Evolutionary conservation across 2,888 invertebrate genomes (phyloP), one percentile per base, ranked within the genome.

Genomic region (Cenopis cana): DNA sequence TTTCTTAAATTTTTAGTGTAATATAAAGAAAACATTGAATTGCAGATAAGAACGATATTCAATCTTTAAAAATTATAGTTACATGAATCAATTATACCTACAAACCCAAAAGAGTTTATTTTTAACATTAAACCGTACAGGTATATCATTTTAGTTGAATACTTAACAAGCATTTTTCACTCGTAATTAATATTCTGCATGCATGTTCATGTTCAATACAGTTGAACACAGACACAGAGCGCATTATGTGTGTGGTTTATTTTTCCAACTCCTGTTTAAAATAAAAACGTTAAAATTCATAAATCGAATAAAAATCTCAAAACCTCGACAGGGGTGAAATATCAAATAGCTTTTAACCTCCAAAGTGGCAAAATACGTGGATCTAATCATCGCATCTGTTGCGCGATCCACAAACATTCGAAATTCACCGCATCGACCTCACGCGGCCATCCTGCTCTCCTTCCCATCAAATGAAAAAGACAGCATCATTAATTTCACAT

Each of bases 331-430:
- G 68, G 64, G 71, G 71, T 71, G 71, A 61, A 65, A 73, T 62
- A 85, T 86, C 84, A 88, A 89, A 86, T 81, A 82, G 81, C 87
- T 81, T 85, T 89, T 89, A 89, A 89, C 88, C 87, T 83, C 81
- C 61, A 77, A 77, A 82, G 82, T 85, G 85, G 81, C 83, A 77
- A 82, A 82, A 82, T 81, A 80, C 85, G 85, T 88, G 91, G 84
- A 89, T 91, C 91, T 92, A 91, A 92, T 91, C 90, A 88, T 82
- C 85, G 87, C 92, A 91, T 92, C 92, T 92, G 92, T 89, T 88
- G 70, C 70, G 46, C 55, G 29, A 29, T 54, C 49, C 36, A 18
- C 38, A 49, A 24, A 24, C 50, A 50, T 67, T 38, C 54, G 18
- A 36, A 11, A 33, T 49, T 49, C 55, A 29, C 60, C 55, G 18